Evolutionary conservation across 2,797 vertebrate species (phyloP).

Genomic region (Myotis vivesi): DNA sequence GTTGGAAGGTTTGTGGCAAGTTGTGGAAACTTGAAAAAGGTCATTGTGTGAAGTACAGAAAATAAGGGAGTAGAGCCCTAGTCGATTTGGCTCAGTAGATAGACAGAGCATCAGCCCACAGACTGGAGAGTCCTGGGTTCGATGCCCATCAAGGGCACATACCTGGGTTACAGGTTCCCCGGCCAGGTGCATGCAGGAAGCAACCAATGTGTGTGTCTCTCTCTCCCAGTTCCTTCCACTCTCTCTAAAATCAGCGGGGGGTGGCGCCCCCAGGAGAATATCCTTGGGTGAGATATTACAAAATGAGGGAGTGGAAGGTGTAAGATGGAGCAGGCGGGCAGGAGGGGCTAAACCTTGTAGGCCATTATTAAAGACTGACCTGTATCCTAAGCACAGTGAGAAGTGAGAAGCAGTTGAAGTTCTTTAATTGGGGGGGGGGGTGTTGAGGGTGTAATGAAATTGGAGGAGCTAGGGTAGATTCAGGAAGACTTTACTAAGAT

Average conservation of each 20-base stretch:
- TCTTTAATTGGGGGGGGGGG: background rate
- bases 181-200: no score
- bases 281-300: background rate
- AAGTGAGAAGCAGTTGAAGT: background rate
- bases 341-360: background rate
- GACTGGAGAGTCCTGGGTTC: no score
- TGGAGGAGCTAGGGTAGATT: background rate
- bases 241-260: no score
- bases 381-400: background rate
- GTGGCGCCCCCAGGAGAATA: no score
- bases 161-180: no score
- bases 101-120: no score
- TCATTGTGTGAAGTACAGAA: conserved; percentile 1
- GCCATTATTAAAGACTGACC: background rate
- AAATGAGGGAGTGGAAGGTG: background rate
- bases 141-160: no score
- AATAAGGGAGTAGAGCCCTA: background rate
- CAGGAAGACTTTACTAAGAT: conserved; percentile 4
- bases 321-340: background rate
- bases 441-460: background rate
- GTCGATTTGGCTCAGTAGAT: no score
- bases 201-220: no score
- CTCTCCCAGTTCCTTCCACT: no score
- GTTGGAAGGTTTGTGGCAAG: conserved; percentile 20
- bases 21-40: conserved; percentile 23